Evolutionary conservation across 2,888 invertebrate genomes (phyloP).

Genomic region (Erpobdella octoculata): DNA sequence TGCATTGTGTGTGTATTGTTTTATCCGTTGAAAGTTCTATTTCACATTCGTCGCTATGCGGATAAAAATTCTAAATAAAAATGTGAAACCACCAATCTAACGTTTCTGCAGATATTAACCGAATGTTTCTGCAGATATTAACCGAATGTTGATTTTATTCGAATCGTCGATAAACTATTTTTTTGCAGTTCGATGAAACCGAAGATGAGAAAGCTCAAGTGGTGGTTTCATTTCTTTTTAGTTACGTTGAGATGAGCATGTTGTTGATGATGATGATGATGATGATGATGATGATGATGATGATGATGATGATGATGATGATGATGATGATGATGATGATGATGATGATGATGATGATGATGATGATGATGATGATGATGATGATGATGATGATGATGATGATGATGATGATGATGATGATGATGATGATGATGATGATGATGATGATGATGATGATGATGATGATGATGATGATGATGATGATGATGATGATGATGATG

Average conservation of each 20-base stretch:
- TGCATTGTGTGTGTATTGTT: no score
- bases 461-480: not conserved
- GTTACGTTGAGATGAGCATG: not conserved
- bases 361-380: not conserved
- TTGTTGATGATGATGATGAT: not conserved
- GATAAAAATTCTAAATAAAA: no score
- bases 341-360: not conserved
- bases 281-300: not conserved
- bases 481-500: not conserved
- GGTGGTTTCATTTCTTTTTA: no score
- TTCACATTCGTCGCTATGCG: no score
- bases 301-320: not conserved
- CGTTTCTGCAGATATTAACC: no score
- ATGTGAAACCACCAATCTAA: no score
- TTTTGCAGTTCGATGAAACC: no score
- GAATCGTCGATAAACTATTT: no score
- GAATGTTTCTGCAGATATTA: no score
- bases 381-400: constrained; percentile 1
- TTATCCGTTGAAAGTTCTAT: no score
- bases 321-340: not conserved
- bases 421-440: not conserved
- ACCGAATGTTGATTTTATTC: no score
- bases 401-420: not conserved
- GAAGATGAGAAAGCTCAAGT: no score
- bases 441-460: constrained; percentile 1